Base-by-base conservation (phyloP, 2,797 vertebrate species). In the Poeciliopsis turneri region DNA sequence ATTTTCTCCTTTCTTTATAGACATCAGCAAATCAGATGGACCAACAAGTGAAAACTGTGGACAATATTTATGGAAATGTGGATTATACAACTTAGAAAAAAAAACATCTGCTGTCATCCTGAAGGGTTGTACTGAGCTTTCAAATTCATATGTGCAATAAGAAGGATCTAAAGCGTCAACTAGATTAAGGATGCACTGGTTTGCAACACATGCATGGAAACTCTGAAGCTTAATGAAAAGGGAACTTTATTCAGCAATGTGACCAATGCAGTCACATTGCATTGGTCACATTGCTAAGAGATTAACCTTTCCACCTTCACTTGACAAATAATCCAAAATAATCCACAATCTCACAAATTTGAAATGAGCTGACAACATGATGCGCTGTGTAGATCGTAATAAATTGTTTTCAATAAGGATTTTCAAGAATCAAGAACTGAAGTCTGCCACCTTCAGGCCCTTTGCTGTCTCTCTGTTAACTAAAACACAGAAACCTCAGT, bases 51-150 rank as follows among this genome's bases (percentile, higher is more conserved):
- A 80, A 79, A 64, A 45, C 75, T 20, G n/a, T 12, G 18, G 85
- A 90, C 0, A 76, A 41, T 46, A 11, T 92, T 70, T 94, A 94
- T 72, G 90, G 2, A 80, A 94, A 94, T 72, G 72, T 92, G 13
- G 59, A 85, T 78, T 72, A 80, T 53, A 47, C 9, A 75, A 49
- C 59, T 59, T 68, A 71, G 30, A n/a, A 0, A 77, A 2, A 81
- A 81, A 69, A 75, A 25, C 15, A 46, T 75, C 28, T 77, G 59
- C 23, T 78, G 47, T 30, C 36, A 66, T 18, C 9, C 2, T 33
- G 3, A 51, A 13, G 20, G 7, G 30, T 51, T 72, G 10, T 49
- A 10, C 36, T 49, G 33, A 28, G 7, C 12, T 11, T 9, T 30
- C 28, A 66, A 39, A 66, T 41, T 9, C 3, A 39, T 41, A 7